Conservation (phyloP, 2,888 invertebrate genomes). For the Drosophila paramelanica region DNA sequence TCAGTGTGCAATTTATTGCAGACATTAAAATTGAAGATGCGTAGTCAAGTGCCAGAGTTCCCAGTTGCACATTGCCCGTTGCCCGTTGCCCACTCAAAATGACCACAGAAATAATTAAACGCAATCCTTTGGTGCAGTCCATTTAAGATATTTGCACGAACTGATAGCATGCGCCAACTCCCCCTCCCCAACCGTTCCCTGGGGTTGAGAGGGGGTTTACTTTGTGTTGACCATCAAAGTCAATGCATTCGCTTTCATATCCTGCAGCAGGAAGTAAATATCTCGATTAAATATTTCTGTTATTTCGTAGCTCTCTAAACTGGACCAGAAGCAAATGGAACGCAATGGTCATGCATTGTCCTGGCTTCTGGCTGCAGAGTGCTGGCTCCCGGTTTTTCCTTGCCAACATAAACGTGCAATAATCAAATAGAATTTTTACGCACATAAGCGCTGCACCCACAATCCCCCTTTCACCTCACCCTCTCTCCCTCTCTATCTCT, state of each 20-base stretch:
- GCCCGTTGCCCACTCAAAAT: conserved; percentile 1
- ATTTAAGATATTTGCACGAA: conserved; percentile 53
- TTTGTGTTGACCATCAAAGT: conserved; percentile 57
- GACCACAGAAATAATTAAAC: conserved; percentile 65
- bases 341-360: conserved; percentile 25
- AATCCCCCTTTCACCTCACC: background rate
- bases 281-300: conserved; percentile 64
- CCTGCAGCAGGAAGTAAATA: conserved; percentile 76
- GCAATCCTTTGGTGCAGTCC: conserved; percentile 44
- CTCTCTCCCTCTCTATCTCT: background rate
- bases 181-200: background rate
- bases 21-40: conserved; percentile 45
- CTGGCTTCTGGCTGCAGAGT: conserved; percentile 4
- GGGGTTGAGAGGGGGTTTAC: too few species aligned
- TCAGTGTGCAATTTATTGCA: conserved; percentile 58
- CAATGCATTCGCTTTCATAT: conserved; percentile 55
- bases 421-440: conserved; percentile 79
- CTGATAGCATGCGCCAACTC: background rate
- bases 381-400: conserved; percentile 7
- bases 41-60: conserved; percentile 5
- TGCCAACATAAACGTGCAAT: conserved; percentile 56
- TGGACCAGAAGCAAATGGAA: conserved; percentile 3
- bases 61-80: background rate
- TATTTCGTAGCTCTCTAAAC: conserved; percentile 25
- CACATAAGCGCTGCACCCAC: conserved; percentile 52